Evolutionary conservation across 2,797 vertebrate genomes (phyloP).

Genomic region (Propithecus perrieri): DNA sequence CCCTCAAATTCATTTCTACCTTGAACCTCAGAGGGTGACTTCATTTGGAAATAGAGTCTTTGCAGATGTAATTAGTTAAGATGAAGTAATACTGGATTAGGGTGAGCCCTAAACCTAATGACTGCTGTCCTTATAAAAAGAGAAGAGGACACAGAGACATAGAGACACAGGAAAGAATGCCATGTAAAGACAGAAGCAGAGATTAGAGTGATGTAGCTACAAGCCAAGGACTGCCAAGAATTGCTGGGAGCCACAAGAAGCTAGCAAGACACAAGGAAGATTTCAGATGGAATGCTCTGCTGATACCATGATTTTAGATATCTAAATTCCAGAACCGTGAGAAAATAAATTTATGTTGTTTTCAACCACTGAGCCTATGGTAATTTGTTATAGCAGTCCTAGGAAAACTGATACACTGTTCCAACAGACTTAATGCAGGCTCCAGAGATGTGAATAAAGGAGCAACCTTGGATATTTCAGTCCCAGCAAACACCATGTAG

Average conservation of each 20-base stretch:
- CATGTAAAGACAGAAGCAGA: not conserved
- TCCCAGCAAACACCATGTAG: not conserved
- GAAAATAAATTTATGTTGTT: not conserved
- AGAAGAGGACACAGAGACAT: not conserved
- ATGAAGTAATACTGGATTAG: not conserved
- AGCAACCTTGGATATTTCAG: not conserved
- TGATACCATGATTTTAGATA: not conserved
- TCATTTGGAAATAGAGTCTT: not conserved
- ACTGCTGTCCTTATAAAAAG: not conserved
- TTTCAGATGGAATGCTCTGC: not conserved
- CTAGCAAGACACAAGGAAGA: not conserved
- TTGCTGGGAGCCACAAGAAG: not conserved
- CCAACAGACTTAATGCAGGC: not conserved
- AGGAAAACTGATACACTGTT: not conserved
- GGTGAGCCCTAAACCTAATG: not conserved
- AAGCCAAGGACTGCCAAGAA: not conserved
- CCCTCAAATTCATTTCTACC: not conserved
- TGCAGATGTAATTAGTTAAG: not conserved
- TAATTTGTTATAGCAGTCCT: not conserved
- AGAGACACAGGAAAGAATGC: not conserved
- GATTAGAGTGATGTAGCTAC: not conserved
- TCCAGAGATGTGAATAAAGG: not conserved
- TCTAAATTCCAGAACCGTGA: not conserved
- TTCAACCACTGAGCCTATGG: not conserved
- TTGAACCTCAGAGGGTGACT: not conserved